Base-by-base conservation (phyloP, 2,113 vertebrate species). In the Accipiter virgatus region DNA sequence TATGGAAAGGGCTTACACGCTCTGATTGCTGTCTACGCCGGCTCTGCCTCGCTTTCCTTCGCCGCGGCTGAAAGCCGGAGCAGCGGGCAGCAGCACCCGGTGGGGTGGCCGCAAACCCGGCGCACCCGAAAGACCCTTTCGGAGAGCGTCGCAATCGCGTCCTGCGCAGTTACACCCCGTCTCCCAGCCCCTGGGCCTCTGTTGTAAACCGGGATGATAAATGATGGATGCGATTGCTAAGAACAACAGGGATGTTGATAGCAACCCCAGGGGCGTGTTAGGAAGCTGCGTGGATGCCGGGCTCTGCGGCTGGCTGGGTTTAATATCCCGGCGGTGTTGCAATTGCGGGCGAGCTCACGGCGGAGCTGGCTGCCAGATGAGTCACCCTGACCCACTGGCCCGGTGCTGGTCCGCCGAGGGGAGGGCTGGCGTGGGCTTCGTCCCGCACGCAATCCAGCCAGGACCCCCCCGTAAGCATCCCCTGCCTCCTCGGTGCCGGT, bases 191-290 rank as follows among this genome's bases (percentile, higher is more conserved):
- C 72, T 10, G 89, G 82, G 92, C 85, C 70, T 81, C 25, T 17
- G 91, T 26, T 38, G 77, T 2, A 79, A 61, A 52, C 59, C 1
- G 17, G 68, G 68, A 4, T 32, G 91, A 92, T 21, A 86, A 93
- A 85, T 6, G 81, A 56, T 62, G 95, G 95, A 55, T 91, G 78
- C 1, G 25, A 92, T 89, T 2, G 65, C 93, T 74, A 45, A 55
- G 89, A 67, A 91, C 89, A 85, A 71, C 85, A 86, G 83, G 88
- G 93, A 11, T 95, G 94, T 95, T 93, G 96, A 66, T 83, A 84
- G 93, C 95, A 95, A 94, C 72, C 93, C 91, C 93, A 87, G 90
- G 74, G 94, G 90, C 5, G 90, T 87, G 94, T 92, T 67, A 6
- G 88, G 96, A 45, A 95, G 95, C 82, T 5, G 74, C 10, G 4